phyloP scores from a whole-genome alignment of 1,140 invertebrate genomes.

The Episyrphus balteatus region DNA sequence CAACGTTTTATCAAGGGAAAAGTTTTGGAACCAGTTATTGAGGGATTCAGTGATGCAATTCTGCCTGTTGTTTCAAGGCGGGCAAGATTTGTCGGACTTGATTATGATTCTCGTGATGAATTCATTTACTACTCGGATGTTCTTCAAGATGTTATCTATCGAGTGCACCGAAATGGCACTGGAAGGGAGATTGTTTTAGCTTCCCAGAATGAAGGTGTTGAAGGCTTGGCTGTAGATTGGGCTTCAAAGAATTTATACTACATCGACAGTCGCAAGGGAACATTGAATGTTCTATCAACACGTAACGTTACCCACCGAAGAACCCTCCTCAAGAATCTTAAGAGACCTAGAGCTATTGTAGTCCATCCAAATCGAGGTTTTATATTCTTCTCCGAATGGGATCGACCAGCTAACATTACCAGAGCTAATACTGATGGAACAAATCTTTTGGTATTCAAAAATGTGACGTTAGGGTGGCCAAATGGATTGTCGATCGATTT shows the following conservation, averaged over 20 bases:
- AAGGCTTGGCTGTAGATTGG: constrained; percentile 95
- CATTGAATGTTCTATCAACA: constrained; percentile 85
- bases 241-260: constrained; percentile 95
- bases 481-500: constrained; percentile 93
- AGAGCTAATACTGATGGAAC: constrained; percentile 80
- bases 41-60: constrained; percentile 91
- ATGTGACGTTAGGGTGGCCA: constrained; percentile 90
- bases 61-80: constrained; percentile 77
- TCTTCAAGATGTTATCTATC: constrained; percentile 90
- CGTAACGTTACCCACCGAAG: constrained; percentile 72
- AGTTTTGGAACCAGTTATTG: constrained; percentile 76
- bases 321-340: constrained; percentile 77
- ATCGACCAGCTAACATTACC: constrained; percentile 90
- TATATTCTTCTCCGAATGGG: constrained; percentile 94
- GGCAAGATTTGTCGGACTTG: constrained; percentile 91
- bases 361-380: constrained; percentile 91
- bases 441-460: constrained; percentile 77
- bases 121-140: constrained; percentile 97
- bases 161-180: constrained; percentile 79
- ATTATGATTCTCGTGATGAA: constrained; percentile 85
- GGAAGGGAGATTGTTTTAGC: constrained; percentile 84
- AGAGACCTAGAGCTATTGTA: constrained; percentile 87
- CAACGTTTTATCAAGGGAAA: constrained; percentile 94
- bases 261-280: constrained; percentile 92
- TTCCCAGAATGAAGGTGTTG: constrained; percentile 94